Conservation (phyloP, 2,888 invertebrate genomes). For the Drosophila melanocephala region DNA sequence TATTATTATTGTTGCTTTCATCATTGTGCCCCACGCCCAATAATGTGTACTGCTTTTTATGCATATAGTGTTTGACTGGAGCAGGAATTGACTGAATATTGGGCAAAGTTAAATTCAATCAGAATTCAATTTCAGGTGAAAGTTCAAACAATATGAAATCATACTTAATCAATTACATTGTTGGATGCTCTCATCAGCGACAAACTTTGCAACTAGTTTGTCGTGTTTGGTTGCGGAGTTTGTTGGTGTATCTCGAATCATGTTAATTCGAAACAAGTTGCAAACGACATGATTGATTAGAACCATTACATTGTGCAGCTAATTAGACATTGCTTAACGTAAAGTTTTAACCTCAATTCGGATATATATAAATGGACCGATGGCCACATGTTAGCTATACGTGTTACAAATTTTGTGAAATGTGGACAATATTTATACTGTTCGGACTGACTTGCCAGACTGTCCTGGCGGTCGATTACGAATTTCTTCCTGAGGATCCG, state of each 20-base stretch:
- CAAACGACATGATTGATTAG: conserved; percentile 27
- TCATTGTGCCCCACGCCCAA: conserved; percentile 46
- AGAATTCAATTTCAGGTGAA: conserved; percentile 41
- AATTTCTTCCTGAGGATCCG: conserved; percentile 55
- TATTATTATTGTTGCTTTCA: conserved; percentile 10
- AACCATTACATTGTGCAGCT: conserved; percentile 18
- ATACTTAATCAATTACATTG: not conserved
- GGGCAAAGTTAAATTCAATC: conserved; percentile 14
- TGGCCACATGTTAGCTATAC: not conserved
- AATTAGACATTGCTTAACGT: conserved; percentile 18
- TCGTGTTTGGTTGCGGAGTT: conserved; percentile 6
- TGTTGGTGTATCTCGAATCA: conserved; percentile 28
- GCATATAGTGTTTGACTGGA: conserved; percentile 33
- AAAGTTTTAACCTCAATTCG: not conserved
- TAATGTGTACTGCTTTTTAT: conserved; percentile 41
- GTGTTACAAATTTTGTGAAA: conserved; percentile 19
- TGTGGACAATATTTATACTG: conserved; percentile 32
- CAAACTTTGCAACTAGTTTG: conserved; percentile 4
- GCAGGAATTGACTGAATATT: conserved; percentile 26
- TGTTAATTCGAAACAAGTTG: conserved; percentile 46
- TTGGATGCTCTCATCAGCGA: not conserved
- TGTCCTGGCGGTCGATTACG: conserved; percentile 40
- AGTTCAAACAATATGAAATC: conserved; percentile 23
- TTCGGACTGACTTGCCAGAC: not conserved
- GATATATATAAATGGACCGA: conserved; percentile 33